Percentiles rank a stretch among this genome's conserved stretches.
Conservation (phyloP, 2,113 vertebrate genomes). For the Oreochromis tanganicae region DNA sequence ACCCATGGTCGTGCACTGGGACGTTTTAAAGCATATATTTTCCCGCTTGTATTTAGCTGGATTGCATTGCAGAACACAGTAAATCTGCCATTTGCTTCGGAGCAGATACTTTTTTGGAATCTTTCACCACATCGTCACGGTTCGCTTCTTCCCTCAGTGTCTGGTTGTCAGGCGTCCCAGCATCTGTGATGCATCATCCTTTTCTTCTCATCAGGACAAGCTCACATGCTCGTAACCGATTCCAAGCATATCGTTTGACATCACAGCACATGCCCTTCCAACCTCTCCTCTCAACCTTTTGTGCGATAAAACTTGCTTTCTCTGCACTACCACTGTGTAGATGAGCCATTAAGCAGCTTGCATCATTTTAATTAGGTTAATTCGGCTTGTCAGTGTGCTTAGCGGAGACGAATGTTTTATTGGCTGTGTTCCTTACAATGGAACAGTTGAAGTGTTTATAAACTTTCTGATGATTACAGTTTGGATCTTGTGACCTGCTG, state of each 20-base stretch:
- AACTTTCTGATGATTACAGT: not conserved
- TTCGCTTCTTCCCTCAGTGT: not conserved
- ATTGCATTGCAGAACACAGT: not conserved
- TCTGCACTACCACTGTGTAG: not conserved
- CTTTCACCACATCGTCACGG: not conserved
- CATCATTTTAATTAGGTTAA: conserved; percentile 26
- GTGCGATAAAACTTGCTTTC: not conserved
- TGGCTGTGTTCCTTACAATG: not conserved
- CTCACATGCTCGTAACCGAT: conserved; percentile 16
- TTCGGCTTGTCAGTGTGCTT: conserved; percentile 1
- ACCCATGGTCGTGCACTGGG: not conserved
- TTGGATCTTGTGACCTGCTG: not conserved
- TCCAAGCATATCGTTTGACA: conserved; percentile 20
- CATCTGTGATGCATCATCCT: conserved; percentile 35
- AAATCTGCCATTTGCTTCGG: not conserved
- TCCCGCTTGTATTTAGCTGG: not conserved
- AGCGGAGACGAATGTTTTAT: not conserved
- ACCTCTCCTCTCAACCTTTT: not conserved
- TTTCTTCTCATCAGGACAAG: conserved; percentile 22
- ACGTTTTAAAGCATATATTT: not conserved
- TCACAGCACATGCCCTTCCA: not conserved
- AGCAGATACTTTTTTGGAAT: not conserved
- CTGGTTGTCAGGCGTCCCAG: conserved; percentile 1
- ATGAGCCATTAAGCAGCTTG: not conserved
- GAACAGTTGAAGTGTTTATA: not conserved